Base-by-base conservation (phyloP, 2,888 invertebrate species). In the Agonum fuliginosum region DNA sequence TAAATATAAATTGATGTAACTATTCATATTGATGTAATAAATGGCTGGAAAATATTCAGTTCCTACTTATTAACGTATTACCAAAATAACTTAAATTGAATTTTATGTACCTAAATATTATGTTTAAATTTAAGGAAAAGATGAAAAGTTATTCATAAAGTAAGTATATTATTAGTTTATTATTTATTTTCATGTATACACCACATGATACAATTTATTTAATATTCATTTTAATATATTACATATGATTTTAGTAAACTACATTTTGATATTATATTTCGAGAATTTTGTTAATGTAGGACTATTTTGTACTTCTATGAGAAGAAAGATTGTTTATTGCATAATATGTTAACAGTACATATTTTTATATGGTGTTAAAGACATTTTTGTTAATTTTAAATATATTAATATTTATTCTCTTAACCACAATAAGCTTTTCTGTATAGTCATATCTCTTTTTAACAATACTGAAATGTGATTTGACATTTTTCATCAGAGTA, bases 321-420 rank as follows among this genome's bases (percentile, higher is more conserved):
- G 75, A 75, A 75, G 75, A 75, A 75, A 75, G 51, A 75, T 67
- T 75, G 67, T 67, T 30, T 75, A 75, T 75, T 75, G 75, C 75
- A 41, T 75, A 73, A 73, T 73, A 74, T 75, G 75, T 75, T 75
- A 75, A 75, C 75, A 48, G 24, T 65, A 74, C 51, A 67, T 75
- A 65, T 65, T 65, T 46, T 46, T 71, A 71, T 41, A 67, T 67
- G 75, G 75, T 75, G 75, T 75, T 74, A 74, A 71, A 71, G 34
- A 46, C 34, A 34, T 54, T 46, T 70, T 43, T 73, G 73, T 73
- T 73, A 58, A 41, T 34, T 73, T 54, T 73, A 54, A 41, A 58
- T 72, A 51, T 73, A 58, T 58, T 58, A 41, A 65, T 74, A 65
- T 65, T 30, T 51, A 46, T 24, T 43, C 58, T 74, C 30, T 62